Base-by-base conservation (phyloP, 2,888 invertebrate genomes). In the Carterocephalus palaemon region DNA sequence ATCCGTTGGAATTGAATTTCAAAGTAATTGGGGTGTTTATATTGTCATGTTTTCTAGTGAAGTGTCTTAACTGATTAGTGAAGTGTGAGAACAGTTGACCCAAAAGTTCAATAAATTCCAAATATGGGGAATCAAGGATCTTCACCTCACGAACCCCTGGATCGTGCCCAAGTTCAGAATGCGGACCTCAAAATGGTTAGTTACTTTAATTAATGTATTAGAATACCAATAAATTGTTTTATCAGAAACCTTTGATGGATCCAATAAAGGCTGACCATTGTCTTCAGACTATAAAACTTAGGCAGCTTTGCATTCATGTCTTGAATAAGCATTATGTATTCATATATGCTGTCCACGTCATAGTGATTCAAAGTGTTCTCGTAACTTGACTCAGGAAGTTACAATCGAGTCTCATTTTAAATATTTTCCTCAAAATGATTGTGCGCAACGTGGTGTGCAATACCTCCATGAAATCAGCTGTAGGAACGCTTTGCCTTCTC, bases 61-160 rank as follows among this genome's bases (percentile, higher is more conserved):
- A 23, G 31, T 40, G 24, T 20, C n/a, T n/a, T n/a, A n/a, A 20
- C 15, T 22, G 19, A 42, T 34, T 33, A 28, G 36, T 43, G 36
- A 29, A 36, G 43, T 43, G 36, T 10, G 22, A 20, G 13, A 22
- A 20, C 29, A 9, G 10, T 28, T 34, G 7, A 19, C 37, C 10
- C 19, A 10, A 12, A 28, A 16, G 13, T 29, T 6, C 22, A 15
- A 20, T 23, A 29, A 36, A 15, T 36, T 16, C 8, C 19, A 31
- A 78, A 56, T 60, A 94, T 94, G 94, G 94, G 94, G 68, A 94
- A 94, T 78, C 93, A 93, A 81, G 92, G 93, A 68, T 94, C 94
- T 59, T 92, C 93, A 68, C 90, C 91, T 58, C 94, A 94, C 80
- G 93, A 93, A 80, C 94, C 94, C 61, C 89, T 94, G 75, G 94